Percentiles rank a stretch among this genome's conserved stretches.
Evolutionary conservation across 1,140 invertebrate species (phyloP).

Genomic region (Lerema accius): DNA sequence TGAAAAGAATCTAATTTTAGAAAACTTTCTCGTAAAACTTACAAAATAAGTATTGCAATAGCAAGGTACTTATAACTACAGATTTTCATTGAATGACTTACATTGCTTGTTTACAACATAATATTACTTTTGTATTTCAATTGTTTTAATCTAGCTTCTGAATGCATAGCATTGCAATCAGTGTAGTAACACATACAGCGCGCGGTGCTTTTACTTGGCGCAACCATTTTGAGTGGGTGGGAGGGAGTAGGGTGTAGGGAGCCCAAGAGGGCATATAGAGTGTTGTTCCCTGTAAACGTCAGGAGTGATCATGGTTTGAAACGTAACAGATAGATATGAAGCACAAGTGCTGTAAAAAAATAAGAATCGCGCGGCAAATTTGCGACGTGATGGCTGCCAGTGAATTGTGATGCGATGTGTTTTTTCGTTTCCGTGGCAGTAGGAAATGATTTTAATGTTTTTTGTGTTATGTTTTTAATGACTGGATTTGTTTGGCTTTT

Average conservation of each 20-base stretch:
- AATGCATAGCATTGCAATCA: background rate
- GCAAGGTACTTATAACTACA: too few relatives aligned
- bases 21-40: too few relatives aligned
- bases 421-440: too few relatives aligned
- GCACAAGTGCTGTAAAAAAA: conserved; percentile 34
- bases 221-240: conserved; percentile 30
- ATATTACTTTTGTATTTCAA: too few relatives aligned
- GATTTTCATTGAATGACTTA: too few relatives aligned
- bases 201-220: conserved; percentile 4
- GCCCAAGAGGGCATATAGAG: conserved; percentile 47
- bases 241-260: conserved; percentile 20
- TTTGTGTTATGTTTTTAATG: background rate
- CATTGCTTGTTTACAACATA: too few relatives aligned
- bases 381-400: conserved; percentile 23
- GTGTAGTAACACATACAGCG: conserved; percentile 8
- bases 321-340: conserved; percentile 53
- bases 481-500: too few relatives aligned
- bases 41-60: too few relatives aligned
- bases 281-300: conserved; percentile 72
- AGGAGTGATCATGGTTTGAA: conserved; percentile 60
- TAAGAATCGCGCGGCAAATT: conserved; percentile 29
- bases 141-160: too few relatives aligned
- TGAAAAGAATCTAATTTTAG: too few relatives aligned
- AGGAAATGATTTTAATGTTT: too few relatives aligned
- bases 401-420: conserved; percentile 7